A percentile compares a stretch with the other conserved stretches of the same genome.
Evolutionary conservation across 64 coral and sea anemone species (phyloP).

Genomic region (Stylophora pistillata): DNA sequence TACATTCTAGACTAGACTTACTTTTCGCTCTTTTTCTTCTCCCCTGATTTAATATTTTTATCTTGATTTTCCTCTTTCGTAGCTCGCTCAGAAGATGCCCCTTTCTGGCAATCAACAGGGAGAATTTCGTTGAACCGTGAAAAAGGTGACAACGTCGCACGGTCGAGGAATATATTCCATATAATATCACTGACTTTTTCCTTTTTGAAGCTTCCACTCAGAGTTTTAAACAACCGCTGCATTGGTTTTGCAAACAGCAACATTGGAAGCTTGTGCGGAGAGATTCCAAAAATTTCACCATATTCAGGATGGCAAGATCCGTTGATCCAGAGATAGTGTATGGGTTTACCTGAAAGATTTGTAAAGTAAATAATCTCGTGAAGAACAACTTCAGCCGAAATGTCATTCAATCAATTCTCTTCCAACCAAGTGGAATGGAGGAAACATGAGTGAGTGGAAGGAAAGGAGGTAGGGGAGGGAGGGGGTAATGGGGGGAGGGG

Average conservation of each 20-base stretch:
- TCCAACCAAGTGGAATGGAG: too few relatives aligned
- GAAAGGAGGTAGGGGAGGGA: background rate
- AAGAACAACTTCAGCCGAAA: too few relatives aligned
- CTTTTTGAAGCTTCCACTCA: conserved; percentile 3
- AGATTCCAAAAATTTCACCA: conserved; percentile 81
- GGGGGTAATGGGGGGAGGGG: too few relatives aligned
- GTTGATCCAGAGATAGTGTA: conserved; percentile 86
- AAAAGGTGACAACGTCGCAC: conserved; percentile 43
- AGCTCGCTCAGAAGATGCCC: background rate
- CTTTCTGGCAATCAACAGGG: conserved; percentile 25
- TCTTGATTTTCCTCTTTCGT: background rate
- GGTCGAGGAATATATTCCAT: conserved; percentile 33
- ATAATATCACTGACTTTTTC: conserved; percentile 52
- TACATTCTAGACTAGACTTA: background rate
- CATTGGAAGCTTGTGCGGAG: conserved; percentile 56
- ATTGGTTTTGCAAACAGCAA: conserved; percentile 80
- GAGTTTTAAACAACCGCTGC: conserved; percentile 62
- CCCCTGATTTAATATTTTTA: background rate
- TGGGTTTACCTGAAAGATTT: conserved; percentile 39
- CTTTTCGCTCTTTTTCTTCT: background rate
- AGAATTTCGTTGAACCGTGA: conserved; percentile 79
- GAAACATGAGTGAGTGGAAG: background rate
- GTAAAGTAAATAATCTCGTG: too few relatives aligned
- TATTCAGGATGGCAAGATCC: conserved; percentile 82
- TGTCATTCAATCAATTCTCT: background rate